A percentile compares a stretch with the other conserved stretches of the same genome.
Evolutionary conservation across 35 echinoderm and acorn worm genomes (phyloP).

Genomic region (Ophiothrix spiculata): DNA sequence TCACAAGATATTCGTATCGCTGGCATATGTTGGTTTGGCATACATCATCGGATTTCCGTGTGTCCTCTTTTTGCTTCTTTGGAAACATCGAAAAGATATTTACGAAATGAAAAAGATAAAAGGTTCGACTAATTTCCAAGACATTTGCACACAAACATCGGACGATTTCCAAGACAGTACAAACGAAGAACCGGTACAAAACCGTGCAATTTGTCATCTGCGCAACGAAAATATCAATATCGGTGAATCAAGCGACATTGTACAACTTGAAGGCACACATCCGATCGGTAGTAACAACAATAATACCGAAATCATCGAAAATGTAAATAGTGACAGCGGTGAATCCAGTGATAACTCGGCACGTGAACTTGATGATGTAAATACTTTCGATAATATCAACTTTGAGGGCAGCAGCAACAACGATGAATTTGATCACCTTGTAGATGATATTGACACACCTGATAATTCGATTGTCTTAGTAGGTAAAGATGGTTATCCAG

Average conservation of each 20-base stretch:
- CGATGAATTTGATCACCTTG: background rate
- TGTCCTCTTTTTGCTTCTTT: slow-evolving; percentile 13
- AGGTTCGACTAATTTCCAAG: background rate
- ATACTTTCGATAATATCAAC: background rate
- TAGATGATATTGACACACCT: background rate
- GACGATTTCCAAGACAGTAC: too few species aligned
- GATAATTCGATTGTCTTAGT: background rate
- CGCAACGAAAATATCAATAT: too few species aligned
- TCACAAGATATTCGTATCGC: background rate
- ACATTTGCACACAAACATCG: background rate
- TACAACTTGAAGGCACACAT: too few species aligned
- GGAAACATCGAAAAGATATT: background rate
- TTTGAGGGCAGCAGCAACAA: background rate
- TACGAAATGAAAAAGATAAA: background rate
- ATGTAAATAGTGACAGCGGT: background rate
- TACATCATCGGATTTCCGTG: slow-evolving; percentile 43
- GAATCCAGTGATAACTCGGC: background rate
- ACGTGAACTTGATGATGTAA: background rate
- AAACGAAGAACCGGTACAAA: too few species aligned
- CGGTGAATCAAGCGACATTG: too few species aligned
- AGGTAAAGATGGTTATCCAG: background rate
- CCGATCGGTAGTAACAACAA: too few species aligned
- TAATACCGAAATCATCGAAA: too few species aligned
- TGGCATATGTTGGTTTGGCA: background rate
- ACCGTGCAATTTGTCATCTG: background rate